Conservation (phyloP, 2,888 invertebrate species). For the Eupithecia vulgata region DNA sequence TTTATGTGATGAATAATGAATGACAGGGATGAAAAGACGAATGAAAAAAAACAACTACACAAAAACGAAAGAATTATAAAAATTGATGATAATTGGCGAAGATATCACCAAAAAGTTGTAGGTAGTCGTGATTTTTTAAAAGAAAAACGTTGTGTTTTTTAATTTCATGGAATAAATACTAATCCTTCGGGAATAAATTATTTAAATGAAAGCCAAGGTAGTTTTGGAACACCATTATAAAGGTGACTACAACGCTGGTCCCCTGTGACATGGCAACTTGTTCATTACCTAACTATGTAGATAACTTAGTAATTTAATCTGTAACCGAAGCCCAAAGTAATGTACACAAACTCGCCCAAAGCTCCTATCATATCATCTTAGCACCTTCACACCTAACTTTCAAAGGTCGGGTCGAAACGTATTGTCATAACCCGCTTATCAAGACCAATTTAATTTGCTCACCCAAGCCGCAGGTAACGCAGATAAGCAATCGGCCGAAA, state of each 20-base stretch:
- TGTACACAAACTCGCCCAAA: not conserved
- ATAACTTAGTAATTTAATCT: not conserved
- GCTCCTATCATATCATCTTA: constrained; percentile 6
- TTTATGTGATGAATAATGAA: no score
- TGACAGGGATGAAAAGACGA: no score
- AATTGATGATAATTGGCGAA: no score
- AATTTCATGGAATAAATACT: no score
- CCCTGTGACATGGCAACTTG: not conserved
- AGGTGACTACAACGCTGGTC: not conserved
- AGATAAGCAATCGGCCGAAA: constrained; percentile 23
- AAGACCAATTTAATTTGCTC: constrained; percentile 24
- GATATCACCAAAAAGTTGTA: no score
- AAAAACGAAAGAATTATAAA: no score
- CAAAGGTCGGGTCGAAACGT: not conserved
- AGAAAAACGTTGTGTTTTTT: no score
- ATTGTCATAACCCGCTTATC: constrained; percentile 9
- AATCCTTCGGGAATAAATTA: no score
- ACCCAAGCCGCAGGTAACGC: constrained; percentile 12
- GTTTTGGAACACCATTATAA: no score
- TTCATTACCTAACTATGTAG: not conserved
- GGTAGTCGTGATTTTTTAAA: no score
- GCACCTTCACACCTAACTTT: constrained; percentile 11
- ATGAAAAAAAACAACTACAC: no score
- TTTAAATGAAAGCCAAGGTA: not conserved
- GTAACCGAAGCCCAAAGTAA: not conserved